These are phyloP conservation scores for Phrixothrix hirtus DNA, from an alignment of 2,888 invertebrate species.

Conservation along the genomic window DNA sequence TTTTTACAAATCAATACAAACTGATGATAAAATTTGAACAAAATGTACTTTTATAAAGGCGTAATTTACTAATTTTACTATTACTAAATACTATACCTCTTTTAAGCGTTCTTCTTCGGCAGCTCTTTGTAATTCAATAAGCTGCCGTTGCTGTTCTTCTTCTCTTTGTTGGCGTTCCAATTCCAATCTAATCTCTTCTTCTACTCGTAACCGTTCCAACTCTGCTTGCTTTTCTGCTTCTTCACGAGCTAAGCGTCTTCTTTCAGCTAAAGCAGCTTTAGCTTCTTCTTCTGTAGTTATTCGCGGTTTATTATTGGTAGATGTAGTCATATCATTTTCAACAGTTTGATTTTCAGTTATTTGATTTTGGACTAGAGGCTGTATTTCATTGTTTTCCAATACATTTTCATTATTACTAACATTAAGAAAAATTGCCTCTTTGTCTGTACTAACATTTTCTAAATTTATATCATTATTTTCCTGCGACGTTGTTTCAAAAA, in stretches of 20 bases:
- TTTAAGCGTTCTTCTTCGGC: conserved; percentile 85
- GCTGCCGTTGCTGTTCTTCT: conserved; percentile 79
- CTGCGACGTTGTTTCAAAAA: too few relatives aligned
- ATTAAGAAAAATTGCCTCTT: too few relatives aligned
- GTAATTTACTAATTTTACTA: background rate
- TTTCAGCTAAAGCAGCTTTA: conserved; percentile 90
- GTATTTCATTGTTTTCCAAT: too few relatives aligned
- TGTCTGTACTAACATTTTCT: too few relatives aligned
- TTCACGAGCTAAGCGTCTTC: conserved; percentile 83
- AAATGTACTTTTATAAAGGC: background rate
- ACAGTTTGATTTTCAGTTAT: conserved; percentile 27
- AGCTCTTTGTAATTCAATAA: conserved; percentile 78
- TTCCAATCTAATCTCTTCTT: conserved; percentile 75
- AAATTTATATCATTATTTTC: too few relatives aligned
- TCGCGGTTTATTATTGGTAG: conserved; percentile 68
- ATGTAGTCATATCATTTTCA: conserved; percentile 58
- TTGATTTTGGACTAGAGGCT: too few relatives aligned
- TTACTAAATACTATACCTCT: conserved; percentile 60
- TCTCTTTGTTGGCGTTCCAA: conserved; percentile 73
- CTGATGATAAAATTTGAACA: too few relatives aligned
- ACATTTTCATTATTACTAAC: too few relatives aligned
- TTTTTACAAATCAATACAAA: too few relatives aligned
- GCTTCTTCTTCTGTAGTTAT: conserved; percentile 92
- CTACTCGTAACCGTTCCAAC: conserved; percentile 72
- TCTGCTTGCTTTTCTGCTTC: conserved; percentile 91